A percentile compares a stretch with the other conserved stretches of the same genome.
Evolutionary conservation across 2,888 invertebrate species (phyloP).

Genomic region (Hipparchia sbordonii): DNA sequence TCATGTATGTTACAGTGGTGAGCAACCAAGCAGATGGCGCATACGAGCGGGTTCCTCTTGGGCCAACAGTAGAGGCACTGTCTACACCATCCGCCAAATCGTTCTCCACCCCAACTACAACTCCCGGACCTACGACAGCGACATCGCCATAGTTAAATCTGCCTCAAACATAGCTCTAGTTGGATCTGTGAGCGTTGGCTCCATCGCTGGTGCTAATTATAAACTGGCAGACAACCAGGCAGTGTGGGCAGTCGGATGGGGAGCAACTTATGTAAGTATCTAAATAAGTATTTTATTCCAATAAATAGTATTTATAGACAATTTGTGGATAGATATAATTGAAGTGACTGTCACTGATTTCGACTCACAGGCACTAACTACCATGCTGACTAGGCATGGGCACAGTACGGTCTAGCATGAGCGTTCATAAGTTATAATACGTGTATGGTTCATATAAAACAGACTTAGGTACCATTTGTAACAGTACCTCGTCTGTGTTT

Average conservation of each 20-base stretch:
- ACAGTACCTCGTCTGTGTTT: too few species aligned
- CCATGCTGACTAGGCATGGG: too few species aligned
- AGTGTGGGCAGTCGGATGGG: slow-evolving; percentile 64
- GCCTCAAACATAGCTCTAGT: slow-evolving; percentile 40
- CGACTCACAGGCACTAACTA: too few species aligned
- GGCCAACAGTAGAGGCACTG: slow-evolving; percentile 51
- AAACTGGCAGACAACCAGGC: slow-evolving; percentile 51
- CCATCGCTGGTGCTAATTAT: slow-evolving; percentile 56
- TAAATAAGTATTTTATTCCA: not conserved
- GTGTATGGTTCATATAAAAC: not conserved
- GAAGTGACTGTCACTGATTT: too few species aligned
- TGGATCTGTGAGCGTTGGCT: slow-evolving; percentile 44
- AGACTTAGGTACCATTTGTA: too few species aligned
- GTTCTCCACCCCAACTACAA: slow-evolving; percentile 49
- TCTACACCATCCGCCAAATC: slow-evolving; percentile 38
- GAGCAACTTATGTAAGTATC: slow-evolving; percentile 52
- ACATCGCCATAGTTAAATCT: slow-evolving; percentile 52
- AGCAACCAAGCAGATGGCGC: slow-evolving; percentile 46
- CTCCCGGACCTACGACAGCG: slow-evolving; percentile 44
- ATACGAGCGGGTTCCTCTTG: slow-evolving; percentile 49
- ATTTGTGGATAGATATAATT: too few species aligned
- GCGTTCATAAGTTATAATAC: too few species aligned
- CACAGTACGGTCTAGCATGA: too few species aligned
- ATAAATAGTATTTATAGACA: too few species aligned
- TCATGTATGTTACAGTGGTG: slow-evolving; percentile 43